Evolutionary conservation across 2,888 invertebrate genomes (phyloP), one percentile per base, ranked within the genome.

Genomic region (Lasioglossum figueresi): DNA sequence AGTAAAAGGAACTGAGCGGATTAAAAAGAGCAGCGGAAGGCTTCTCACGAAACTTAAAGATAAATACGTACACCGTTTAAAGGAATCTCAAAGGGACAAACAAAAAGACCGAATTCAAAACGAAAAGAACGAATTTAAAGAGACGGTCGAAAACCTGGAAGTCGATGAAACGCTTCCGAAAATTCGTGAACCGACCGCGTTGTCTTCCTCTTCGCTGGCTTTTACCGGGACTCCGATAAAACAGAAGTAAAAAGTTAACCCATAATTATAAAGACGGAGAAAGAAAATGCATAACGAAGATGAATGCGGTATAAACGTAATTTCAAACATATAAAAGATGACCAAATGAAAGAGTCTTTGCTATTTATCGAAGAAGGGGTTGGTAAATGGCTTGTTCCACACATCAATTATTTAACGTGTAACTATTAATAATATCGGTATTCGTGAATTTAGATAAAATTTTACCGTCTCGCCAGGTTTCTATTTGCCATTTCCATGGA

Each of bases 21-120:
- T 59, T 74, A 84, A 83, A 78, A 78, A 83, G 77, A 63, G 48
- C 43, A 73, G 48, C 71, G 63, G 40, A 70, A 52, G 74, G 27
- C 71, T 59, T 83, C 76, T 76, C 82, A 71, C 83, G 82, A 63
- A 83, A 76, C 76, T 83, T 71, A 40, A 83, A 83, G 83, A 83
- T 82, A 83, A 83, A 83, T 83, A 70, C 76, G 43, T 27, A 56
- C 72, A 19, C 43, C 73, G 37, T 52, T 45, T 27, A n/a, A 37
- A 73, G 34, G 83, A 73, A 77, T 77, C 48, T 40, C 45, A 68
- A 70, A 74, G 68, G 31, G 73, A 68, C 45, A 10, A 83, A 66
- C 27, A 14, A 23, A 70, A 34, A n/a, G 40, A 56, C 34, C 31
- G 23, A 79, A 76, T 83, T 71, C 75, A 40, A 52, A 83, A 66